Evolutionary conservation across 2,113 vertebrate species (phyloP), one percentile per base, ranked within the genome.

Genomic region (Columba janthina): DNA sequence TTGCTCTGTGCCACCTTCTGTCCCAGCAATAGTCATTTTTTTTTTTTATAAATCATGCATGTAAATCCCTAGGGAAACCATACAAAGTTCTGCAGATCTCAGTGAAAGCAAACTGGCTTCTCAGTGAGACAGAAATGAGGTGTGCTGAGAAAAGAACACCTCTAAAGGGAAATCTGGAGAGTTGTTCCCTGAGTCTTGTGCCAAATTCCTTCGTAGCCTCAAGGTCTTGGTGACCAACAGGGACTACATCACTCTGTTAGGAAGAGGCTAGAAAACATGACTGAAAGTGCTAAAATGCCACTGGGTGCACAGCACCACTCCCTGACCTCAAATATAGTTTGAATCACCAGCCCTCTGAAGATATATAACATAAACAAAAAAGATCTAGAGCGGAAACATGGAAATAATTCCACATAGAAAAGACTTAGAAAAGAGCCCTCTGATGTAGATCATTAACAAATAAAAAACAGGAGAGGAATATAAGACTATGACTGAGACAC

Each of bases 181-280:
- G 28, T 44, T 93, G 42, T 88, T 96, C 88, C 82, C 56, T 4
- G 19, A 82, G 46, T 44, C 51, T 80, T 90, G 44, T 79, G 93
- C 85, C 94, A 95, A 90, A 96, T 93, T 93, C 83, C 67, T 93
- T 86, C 80, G 58, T 90, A 93, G 90, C 85, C 85, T 95, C 85
- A 53, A 90, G 75, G 69, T 34, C 85, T 65, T 92, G 61, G 79
- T 93, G 88, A 82, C 76, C 85, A 93, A 60, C 26, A 91, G 69
- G 61, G 85, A 90, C 90, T 86, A 76, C 46, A 71, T 88, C 34
- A 78, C 38, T 93, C 46, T 90, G 8, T 70, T 53, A 89, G 66
- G 65, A 94, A 94, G 66, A 90, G 42, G 72, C 51, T 92, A 86
- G 36, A 93, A 93, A 90, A 88, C 48, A 85, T 50, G 58, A 88